Evolutionary conservation across 1,140 invertebrate species (phyloP).

Genomic region (Chironomus tepperi): DNA sequence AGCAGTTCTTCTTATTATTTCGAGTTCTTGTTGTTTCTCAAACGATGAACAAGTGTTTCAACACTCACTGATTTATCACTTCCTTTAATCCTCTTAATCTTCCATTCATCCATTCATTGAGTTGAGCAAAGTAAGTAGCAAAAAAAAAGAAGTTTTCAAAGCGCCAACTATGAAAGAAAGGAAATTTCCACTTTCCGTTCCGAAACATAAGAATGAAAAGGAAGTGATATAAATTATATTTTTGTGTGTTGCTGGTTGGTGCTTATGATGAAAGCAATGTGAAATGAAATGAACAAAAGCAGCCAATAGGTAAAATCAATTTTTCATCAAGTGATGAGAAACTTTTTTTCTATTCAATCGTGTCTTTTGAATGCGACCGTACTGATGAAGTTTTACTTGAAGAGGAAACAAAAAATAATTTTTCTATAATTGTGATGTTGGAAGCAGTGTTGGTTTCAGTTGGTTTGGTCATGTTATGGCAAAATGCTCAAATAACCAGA

Average conservation of each 20-base stretch:
- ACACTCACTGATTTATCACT: slow-evolving; percentile 7
- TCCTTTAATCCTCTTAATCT: slow-evolving; percentile 7
- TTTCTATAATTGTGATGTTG: neutral
- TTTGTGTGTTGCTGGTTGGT: neutral
- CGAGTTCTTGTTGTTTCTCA: neutral
- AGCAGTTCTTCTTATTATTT: neutral
- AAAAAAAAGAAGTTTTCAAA: neutral
- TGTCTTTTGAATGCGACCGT: neutral
- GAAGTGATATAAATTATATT: neutral
- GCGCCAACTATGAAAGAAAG: neutral
- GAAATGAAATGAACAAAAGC: neutral
- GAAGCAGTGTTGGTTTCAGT: neutral
- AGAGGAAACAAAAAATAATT: no score
- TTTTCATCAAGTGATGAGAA: neutral
- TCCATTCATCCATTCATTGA: neutral
- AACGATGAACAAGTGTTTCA: neutral
- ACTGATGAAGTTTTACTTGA: no score
- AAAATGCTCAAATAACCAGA: no score
- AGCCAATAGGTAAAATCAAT: neutral
- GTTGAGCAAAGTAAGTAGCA: no score
- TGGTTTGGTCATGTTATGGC: no score
- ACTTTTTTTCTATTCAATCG: neutral
- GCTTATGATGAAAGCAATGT: no score
- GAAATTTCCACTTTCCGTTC: neutral
- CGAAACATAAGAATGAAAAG: neutral